Percentiles rank a stretch among this genome's conserved stretches.
phyloP scores from a whole-genome alignment of 2,888 invertebrate species.

The Lomographa bimaculata region DNA sequence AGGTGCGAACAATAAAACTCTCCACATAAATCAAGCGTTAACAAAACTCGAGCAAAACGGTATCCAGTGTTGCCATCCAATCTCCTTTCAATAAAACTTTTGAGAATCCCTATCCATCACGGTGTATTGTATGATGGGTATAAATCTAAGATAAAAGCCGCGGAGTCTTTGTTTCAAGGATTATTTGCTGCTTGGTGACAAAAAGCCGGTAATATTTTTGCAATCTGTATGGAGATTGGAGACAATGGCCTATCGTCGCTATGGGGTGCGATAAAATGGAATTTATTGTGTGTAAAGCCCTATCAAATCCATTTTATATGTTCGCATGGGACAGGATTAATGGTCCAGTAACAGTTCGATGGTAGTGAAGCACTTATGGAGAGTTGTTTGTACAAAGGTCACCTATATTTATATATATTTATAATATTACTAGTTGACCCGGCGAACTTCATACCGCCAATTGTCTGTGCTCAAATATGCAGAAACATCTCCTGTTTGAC shows the following conservation, averaged over 20 bases:
- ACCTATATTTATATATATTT: too few species aligned
- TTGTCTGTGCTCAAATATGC: too few species aligned
- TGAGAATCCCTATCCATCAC: slow-evolving; percentile 36
- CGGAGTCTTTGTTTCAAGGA: slow-evolving; percentile 35
- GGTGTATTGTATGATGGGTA: slow-evolving; percentile 28
- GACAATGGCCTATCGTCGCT: too few species aligned
- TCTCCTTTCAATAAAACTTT: slow-evolving; percentile 35
- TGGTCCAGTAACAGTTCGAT: too few species aligned
- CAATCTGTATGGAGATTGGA: slow-evolving; percentile 1
- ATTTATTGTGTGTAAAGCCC: not conserved
- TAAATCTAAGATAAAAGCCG: slow-evolving; percentile 37
- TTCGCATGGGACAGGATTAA: too few species aligned
- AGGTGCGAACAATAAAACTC: slow-evolving; percentile 16
- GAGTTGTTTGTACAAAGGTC: too few species aligned
- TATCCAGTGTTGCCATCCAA: slow-evolving; percentile 21
- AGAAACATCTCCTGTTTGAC: too few species aligned
- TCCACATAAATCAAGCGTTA: slow-evolving; percentile 19
- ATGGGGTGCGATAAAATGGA: not conserved
- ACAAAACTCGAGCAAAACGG: slow-evolving; percentile 19
- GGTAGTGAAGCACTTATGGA: too few species aligned
- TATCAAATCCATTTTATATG: too few species aligned
- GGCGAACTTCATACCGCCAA: too few species aligned
- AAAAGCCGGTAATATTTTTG: slow-evolving; percentile 12
- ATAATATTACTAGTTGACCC: too few species aligned
- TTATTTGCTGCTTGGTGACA: slow-evolving; percentile 23